Evolutionary conservation across 2,113 vertebrate genomes (phyloP).

Genomic region (Tragelaphus buxtoni): DNA sequence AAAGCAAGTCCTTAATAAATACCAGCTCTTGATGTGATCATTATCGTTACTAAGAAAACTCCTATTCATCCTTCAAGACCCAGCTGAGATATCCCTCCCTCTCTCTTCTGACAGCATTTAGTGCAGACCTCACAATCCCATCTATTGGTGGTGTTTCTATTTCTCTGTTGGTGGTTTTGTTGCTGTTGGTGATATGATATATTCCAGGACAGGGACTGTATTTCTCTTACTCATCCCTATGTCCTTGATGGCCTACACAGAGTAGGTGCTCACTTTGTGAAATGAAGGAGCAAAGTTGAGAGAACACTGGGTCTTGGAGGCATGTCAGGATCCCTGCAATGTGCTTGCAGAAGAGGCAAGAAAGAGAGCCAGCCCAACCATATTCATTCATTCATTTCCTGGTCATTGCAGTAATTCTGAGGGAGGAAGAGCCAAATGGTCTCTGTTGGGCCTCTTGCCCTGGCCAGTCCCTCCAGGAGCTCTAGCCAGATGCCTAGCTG

Average conservation of each 20-base stretch:
- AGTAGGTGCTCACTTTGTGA: background rate
- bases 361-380: fast-evolving
- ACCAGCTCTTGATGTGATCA: background rate
- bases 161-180: background rate
- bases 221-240: background rate
- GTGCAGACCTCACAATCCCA: background rate
- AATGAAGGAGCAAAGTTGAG: background rate
- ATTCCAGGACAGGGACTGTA: background rate
- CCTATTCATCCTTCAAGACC: background rate
- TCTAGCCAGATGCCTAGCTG: background rate
- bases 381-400: background rate
- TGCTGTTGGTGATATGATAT: background rate
- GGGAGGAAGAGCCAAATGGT: background rate
- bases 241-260: background rate
- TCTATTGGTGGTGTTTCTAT: background rate
- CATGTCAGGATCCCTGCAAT: fast-evolving
- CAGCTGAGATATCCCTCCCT: background rate
- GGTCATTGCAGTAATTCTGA: background rate
- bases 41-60: background rate
- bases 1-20: background rate
- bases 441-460: background rate
- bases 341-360: background rate
- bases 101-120: background rate
- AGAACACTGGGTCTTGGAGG: background rate
- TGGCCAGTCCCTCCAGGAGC: background rate